A percentile compares a stretch with the other conserved stretches of the same genome.
These are phyloP conservation scores for Dipodomys merriami DNA, from an alignment of 2,113 vertebrate species.

Conservation along the genomic window DNA sequence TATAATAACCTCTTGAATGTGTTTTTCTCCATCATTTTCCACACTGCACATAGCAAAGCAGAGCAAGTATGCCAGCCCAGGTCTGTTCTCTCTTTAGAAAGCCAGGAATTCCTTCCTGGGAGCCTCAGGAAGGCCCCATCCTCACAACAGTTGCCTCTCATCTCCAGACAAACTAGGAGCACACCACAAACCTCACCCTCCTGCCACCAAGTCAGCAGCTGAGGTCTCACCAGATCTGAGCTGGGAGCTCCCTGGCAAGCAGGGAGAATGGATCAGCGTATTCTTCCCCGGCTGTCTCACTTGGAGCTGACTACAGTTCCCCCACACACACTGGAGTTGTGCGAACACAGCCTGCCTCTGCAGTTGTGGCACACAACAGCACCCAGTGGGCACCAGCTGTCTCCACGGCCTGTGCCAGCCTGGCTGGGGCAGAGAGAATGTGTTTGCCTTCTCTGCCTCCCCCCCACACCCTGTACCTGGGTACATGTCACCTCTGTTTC, in stretches of 20 bases:
- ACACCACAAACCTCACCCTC: not conserved
- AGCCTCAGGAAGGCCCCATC: no score
- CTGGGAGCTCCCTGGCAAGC: not conserved
- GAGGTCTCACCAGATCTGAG: not conserved
- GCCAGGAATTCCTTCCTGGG: no score
- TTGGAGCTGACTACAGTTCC: no score
- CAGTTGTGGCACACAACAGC: slow-evolving; percentile 37
- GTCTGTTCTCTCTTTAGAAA: no score
- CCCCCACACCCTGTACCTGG: no score
- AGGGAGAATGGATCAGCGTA: not conserved
- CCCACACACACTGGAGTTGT: not conserved
- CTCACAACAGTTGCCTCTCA: no score
- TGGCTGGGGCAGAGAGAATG: slow-evolving; percentile 32
- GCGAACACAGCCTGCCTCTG: not conserved
- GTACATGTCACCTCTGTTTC: slow-evolving; percentile 22
- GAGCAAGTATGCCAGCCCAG: no score
- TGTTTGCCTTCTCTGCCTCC: not conserved
- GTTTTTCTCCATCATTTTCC: no score
- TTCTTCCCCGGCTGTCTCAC: no score
- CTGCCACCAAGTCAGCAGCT: not conserved
- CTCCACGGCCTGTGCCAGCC: slow-evolving; percentile 74
- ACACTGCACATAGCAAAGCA: no score
- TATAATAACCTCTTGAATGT: no score
- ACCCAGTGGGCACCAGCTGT: slow-evolving; percentile 78
- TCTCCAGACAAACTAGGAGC: not conserved